phyloP scores from a whole-genome alignment of 1,140 invertebrate genomes.

The Drosophila subobscura region DNA sequence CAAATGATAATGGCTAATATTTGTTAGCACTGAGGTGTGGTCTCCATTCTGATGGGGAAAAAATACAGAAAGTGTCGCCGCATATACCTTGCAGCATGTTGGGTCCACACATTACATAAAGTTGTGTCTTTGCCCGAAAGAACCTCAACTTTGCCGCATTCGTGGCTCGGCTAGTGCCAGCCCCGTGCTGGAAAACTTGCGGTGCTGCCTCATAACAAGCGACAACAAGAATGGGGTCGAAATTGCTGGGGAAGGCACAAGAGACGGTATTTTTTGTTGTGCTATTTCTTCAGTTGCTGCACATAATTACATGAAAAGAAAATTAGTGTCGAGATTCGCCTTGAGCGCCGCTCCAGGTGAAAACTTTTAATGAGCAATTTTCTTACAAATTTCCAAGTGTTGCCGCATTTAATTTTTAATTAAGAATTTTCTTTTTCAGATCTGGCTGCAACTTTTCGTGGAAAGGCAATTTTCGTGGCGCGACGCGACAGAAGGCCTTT shows the following conservation, averaged over 20 bases:
- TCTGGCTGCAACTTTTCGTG: background rate
- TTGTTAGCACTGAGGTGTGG: constrained; percentile 4
- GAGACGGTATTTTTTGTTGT: constrained; percentile 24
- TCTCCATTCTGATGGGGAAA: no score
- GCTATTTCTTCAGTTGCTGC: constrained; percentile 48
- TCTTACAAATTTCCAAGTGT: constrained; percentile 77
- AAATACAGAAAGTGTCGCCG: no score
- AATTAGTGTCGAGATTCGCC: constrained; percentile 79
- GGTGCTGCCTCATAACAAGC: constrained; percentile 9
- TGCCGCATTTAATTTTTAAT: constrained; percentile 79
- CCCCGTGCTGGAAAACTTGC: constrained; percentile 20
- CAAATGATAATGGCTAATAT: constrained; percentile 40
- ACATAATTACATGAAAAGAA: constrained; percentile 78
- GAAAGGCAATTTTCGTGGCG: background rate
- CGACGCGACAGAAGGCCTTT: background rate
- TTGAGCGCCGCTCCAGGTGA: constrained; percentile 74
- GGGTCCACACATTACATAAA: constrained; percentile 26
- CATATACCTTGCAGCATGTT: no score
- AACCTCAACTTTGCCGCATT: constrained; percentile 30
- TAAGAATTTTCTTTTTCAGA: constrained; percentile 47
- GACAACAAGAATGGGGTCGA: constrained; percentile 25
- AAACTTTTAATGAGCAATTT: constrained; percentile 82
- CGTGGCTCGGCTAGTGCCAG: constrained; percentile 16
- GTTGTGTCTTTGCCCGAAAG: constrained; percentile 26
- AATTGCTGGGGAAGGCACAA: constrained; percentile 38